phyloP scores from a whole-genome alignment of 2,888 invertebrate species.

The Podabrus alpinus region DNA sequence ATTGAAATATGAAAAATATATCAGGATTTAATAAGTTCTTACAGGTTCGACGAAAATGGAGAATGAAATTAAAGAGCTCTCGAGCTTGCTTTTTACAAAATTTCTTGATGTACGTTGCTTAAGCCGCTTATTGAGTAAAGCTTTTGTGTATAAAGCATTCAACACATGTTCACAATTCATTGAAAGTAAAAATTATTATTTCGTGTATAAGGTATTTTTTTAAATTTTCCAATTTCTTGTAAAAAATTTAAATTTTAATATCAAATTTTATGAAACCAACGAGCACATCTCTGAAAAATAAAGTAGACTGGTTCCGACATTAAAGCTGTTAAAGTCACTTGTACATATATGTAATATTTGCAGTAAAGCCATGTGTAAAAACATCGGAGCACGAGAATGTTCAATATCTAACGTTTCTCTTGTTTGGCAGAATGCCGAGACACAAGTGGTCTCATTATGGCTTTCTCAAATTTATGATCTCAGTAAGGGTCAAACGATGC shows the following conservation, averaged over 20 bases:
- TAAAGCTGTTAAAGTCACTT: conserved; percentile 1
- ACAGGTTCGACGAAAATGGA: background rate
- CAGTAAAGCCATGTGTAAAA: conserved; percentile 1
- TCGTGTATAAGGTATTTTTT: background rate
- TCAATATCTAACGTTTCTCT: conserved; percentile 29
- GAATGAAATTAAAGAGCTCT: background rate
- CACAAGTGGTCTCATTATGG: conserved; percentile 33
- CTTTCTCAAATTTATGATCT: conserved; percentile 31
- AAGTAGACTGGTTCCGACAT: background rate
- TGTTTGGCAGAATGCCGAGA: conserved; percentile 32
- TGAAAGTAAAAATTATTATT: background rate
- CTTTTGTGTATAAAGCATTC: background rate
- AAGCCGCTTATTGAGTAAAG: conserved; percentile 12
- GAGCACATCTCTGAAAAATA: background rate
- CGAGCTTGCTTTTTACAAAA: conserved; percentile 4
- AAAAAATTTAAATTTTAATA: background rate
- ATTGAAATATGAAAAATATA: conserved; percentile 17
- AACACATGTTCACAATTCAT: conserved; percentile 7
- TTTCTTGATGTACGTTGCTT: conserved; percentile 4
- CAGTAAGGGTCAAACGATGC: conserved; percentile 31
- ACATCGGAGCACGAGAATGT: conserved; percentile 21
- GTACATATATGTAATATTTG: conserved; percentile 3
- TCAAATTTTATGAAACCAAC: background rate
- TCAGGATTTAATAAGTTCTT: conserved; percentile 6
- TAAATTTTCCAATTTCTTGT: background rate